These are phyloP conservation scores for Coreius guichenoti DNA, from an alignment of 2,797 vertebrate genomes.

Conservation along the genomic window DNA sequence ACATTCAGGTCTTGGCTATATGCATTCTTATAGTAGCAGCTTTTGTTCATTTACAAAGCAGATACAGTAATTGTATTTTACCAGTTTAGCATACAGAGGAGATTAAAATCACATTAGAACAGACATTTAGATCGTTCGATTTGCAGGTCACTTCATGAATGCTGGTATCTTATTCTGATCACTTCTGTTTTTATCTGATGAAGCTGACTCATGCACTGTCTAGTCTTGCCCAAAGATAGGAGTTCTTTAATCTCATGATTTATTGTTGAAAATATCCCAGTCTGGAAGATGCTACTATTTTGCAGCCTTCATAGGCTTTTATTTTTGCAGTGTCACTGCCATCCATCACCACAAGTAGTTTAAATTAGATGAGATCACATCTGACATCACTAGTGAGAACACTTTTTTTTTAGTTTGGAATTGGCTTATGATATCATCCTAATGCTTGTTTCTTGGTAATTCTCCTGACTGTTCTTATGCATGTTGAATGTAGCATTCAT, in stretches of 20 bases:
- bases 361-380: slow-evolving; percentile 20
- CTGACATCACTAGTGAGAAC: background rate
- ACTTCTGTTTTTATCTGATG: background rate
- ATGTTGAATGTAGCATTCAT: background rate
- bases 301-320: background rate
- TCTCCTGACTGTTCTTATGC: background rate
- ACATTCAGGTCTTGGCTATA: background rate
- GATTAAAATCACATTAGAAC: slow-evolving; percentile 31
- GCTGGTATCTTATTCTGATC: slow-evolving; percentile 4
- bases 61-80: background rate
- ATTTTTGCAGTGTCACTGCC: background rate
- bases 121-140: background rate
- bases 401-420: background rate
- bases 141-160: background rate
- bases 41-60: background rate
- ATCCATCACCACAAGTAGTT: background rate
- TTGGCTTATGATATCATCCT: background rate
- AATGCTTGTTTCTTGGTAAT: background rate
- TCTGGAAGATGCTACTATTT: background rate
- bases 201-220: slow-evolving; percentile 16
- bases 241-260: background rate
- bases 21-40: background rate
- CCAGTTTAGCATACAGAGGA: background rate
- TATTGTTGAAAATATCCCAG: background rate
- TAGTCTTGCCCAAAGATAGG: background rate